Percentiles rank a stretch among this genome's conserved stretches.
These are phyloP conservation scores for Cladopsammia gracilis DNA, from an alignment of 64 coral and sea anemone species.

Conservation along the genomic window DNA sequence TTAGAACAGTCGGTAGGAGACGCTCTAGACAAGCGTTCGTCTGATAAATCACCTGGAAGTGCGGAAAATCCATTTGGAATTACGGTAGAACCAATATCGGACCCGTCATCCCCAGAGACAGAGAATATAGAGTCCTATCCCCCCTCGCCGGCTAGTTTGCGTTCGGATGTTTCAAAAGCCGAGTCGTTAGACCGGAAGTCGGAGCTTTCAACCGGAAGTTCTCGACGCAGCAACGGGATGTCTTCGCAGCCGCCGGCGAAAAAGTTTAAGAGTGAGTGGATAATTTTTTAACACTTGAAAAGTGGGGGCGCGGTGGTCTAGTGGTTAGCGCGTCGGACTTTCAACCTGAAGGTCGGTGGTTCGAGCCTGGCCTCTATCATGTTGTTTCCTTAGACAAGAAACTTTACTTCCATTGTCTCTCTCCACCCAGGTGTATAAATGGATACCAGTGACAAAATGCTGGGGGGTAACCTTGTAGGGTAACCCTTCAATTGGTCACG, in stretches of 20 bases:
- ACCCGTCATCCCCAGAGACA: constrained; percentile 69
- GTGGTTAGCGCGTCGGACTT: too few relatives aligned
- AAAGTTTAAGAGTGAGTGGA: constrained; percentile 35
- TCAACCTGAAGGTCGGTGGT: too few relatives aligned
- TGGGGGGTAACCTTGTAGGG: too few relatives aligned
- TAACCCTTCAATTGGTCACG: too few relatives aligned
- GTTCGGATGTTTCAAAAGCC: constrained; percentile 57
- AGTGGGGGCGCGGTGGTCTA: too few relatives aligned
- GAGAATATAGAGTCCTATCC: constrained; percentile 65
- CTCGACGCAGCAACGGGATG: neutral
- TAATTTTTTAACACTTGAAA: neutral
- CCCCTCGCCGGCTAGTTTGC: constrained; percentile 56
- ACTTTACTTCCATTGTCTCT: too few relatives aligned
- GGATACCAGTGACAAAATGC: too few relatives aligned
- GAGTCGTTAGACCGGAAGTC: constrained; percentile 42
- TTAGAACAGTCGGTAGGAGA: neutral
- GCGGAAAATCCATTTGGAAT: constrained; percentile 37
- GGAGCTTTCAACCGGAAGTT: constrained; percentile 47
- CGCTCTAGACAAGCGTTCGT: neutral
- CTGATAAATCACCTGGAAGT: neutral
- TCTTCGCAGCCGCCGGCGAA: constrained; percentile 29
- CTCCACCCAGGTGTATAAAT: too few relatives aligned
- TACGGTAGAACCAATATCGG: constrained; percentile 45
- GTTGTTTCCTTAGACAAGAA: too few relatives aligned
- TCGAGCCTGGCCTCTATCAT: too few relatives aligned